Evolutionary conservation across 2,113 vertebrate genomes (phyloP).

Genomic region (Oryctolagus cuniculus): mOryCun1.1 NC_091434.1:75731501-75732000

Average conservation of each 20-base stretch:
- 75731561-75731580: conserved; percentile 23
- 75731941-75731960: background rate
- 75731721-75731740: conserved; percentile 71
- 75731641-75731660: conserved; percentile 61
- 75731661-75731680: conserved; percentile 82
- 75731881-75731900: background rate
- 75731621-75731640: conserved; percentile 63
- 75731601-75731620: conserved; percentile 61
- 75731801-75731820: background rate
- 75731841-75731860: background rate
- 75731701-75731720: conserved; percentile 68
- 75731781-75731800: conserved; percentile 47
- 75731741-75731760: conserved; percentile 60
- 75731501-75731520: conserved; percentile 62
- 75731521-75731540: conserved; percentile 71
- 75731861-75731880: fast-evolving
- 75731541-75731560: conserved; percentile 38
- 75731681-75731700: conserved; percentile 75
- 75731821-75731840: background rate
- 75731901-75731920: conserved; percentile 19
- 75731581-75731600: background rate
- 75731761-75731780: conserved; percentile 70
- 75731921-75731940: conserved; percentile 45
- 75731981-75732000: background rate
- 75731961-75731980: conserved; percentile 7